Evolutionary conservation across 2,888 invertebrate species (phyloP), one percentile per base, ranked within the genome.

Genomic region (Sceliomorpha sp.): DNA sequence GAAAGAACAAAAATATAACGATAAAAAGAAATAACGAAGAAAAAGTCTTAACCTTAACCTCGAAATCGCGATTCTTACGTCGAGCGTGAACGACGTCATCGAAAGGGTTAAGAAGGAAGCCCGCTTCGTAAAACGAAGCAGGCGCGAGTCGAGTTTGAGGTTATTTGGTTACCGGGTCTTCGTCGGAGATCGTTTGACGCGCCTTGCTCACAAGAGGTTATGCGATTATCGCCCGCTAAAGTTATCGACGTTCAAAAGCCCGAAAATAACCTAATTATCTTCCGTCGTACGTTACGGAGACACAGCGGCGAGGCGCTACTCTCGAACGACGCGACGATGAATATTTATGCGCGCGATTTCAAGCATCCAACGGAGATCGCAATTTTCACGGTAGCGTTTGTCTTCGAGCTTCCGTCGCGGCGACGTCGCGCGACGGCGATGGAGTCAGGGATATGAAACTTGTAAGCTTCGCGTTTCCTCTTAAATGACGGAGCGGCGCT

Each of bases 321-420:
- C 75, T 75, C 67, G 63, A 73, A 72, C 70, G 69, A 59, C 56
- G 70, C 72, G n/a, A n/a, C n/a, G n/a, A 79, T 79, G 78, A 79
- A 79, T 79, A 79, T 79, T 79, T 72, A 79, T 79, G 71, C 37
- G 20, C 44, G 50, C 37, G 55, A 48, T 42, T 55, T 37, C 9
- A 48, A 47, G 32, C 29, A 40, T 31, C 44, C 10, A 40, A 48
- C 60, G 45, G 39, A 44, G 53, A 50, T 56, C 50, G 44, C 56
- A n/a, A 45, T 50, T 50, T 48, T 14, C 36, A 37, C 55, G 15
- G 55, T 42, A 47, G 51, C 40, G 53, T n/a, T n/a, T n/a, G n/a
- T n/a, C n/a, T n/a, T n/a, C n/a, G n/a, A n/a, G n/a, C n/a, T n/a
- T n/a, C n/a, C n/a, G n/a, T n/a, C n/a, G n/a, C n/a, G n/a, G n/a